phyloP scores from a whole-genome alignment of 2,113 vertebrate genomes.

The Pteruthius melanotis region DNA sequence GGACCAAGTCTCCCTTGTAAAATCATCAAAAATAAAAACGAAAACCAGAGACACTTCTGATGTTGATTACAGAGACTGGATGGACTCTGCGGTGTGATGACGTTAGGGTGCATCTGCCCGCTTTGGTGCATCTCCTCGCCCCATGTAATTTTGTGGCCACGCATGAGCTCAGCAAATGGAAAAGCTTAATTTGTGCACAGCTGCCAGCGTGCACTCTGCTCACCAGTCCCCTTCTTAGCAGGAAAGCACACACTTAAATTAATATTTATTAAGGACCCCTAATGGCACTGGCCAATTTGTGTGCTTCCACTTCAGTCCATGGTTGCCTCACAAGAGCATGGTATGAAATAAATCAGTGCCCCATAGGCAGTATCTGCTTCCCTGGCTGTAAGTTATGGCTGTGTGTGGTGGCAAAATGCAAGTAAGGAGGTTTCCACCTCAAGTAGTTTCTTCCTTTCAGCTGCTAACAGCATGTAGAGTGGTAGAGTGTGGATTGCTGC shows the following conservation, averaged over 20 bases:
- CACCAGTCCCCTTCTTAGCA: neutral
- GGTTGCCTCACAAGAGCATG: neutral
- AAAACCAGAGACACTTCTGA: neutral
- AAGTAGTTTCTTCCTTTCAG: neutral
- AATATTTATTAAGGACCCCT: constrained; percentile 34
- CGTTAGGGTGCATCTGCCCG: neutral
- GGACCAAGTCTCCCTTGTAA: neutral
- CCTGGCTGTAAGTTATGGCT: neutral
- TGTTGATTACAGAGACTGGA: neutral
- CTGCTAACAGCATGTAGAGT: neutral
- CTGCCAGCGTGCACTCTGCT: neutral
- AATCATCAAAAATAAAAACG: neutral
- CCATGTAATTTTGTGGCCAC: neutral
- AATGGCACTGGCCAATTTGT: neutral
- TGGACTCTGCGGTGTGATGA: neutral
- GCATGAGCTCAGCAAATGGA: neutral
- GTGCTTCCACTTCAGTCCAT: neutral
- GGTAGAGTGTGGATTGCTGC: neutral
- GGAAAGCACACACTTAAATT: neutral
- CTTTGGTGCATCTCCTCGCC: neutral
- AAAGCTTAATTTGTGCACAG: neutral
- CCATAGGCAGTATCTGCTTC: neutral
- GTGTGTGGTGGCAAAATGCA: neutral
- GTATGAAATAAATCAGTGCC: neutral
- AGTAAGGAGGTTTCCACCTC: neutral